Percentiles rank a stretch among this genome's conserved stretches.
These are phyloP conservation scores for Heptranchias perlo DNA, from an alignment of 2,113 vertebrate genomes.

Conservation along the genomic window DNA sequence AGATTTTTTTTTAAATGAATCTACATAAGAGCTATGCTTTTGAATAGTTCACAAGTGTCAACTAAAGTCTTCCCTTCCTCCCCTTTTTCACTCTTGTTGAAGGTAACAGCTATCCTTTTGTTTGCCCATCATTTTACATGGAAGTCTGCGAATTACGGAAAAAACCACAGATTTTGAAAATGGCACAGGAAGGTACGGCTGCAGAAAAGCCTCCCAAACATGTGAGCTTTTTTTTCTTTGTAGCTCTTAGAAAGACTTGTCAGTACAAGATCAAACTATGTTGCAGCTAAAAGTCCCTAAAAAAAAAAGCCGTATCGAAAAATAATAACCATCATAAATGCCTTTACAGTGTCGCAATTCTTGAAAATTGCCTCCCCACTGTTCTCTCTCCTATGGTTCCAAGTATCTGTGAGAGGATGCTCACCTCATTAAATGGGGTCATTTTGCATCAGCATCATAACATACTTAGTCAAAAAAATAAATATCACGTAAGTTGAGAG, in stretches of 20 bases:
- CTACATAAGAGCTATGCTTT: background rate
- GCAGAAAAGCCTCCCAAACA: background rate
- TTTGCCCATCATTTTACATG: background rate
- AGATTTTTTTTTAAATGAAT: background rate
- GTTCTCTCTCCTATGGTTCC: background rate
- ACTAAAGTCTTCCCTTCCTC: background rate
- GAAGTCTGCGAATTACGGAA: background rate
- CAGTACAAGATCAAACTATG: background rate
- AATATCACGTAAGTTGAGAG: background rate
- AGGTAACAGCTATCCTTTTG: background rate
- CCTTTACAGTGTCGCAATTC: background rate
- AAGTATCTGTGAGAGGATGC: background rate
- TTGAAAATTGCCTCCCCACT: background rate
- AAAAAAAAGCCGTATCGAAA: background rate
- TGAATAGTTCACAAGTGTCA: background rate
- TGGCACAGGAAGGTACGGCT: background rate
- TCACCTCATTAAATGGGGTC: background rate
- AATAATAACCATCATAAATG: background rate
- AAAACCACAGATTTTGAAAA: background rate
- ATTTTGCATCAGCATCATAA: background rate
- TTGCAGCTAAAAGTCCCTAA: background rate
- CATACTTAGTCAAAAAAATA: background rate
- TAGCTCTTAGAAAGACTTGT: background rate
- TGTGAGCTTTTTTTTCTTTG: background rate
- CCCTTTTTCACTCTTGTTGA: background rate